Conservation (phyloP, 2,113 vertebrate species). For the Gymnocephalus cernua region DNA sequence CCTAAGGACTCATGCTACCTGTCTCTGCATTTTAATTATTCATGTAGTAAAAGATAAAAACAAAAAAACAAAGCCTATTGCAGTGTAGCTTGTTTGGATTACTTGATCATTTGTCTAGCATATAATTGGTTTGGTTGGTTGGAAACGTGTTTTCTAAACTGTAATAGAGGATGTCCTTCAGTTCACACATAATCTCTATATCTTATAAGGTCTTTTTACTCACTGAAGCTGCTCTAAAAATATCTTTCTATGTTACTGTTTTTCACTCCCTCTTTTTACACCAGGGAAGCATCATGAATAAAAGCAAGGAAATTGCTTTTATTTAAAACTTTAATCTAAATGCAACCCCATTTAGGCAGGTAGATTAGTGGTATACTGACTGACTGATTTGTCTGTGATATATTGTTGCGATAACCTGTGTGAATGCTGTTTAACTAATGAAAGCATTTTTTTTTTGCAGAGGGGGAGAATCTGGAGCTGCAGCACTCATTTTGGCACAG, state of each 20-base stretch:
- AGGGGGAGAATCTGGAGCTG: constrained; percentile 31
- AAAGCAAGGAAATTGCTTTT: not conserved
- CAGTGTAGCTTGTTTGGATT: not conserved
- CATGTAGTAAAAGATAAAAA: not conserved
- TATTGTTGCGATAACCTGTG: not conserved
- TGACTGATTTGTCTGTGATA: not conserved
- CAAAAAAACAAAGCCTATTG: not conserved
- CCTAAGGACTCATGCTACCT: not conserved
- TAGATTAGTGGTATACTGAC: not conserved
- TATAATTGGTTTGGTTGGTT: not conserved
- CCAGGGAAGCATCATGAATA: not conserved
- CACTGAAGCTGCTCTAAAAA: constrained; percentile 26
- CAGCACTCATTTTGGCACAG: constrained; percentile 41
- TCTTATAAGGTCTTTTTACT: not conserved
- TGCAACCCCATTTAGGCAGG: not conserved
- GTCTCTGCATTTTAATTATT: not conserved
- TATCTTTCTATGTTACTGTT: constrained; percentile 11
- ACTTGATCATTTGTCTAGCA: not conserved
- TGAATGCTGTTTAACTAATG: constrained; percentile 7
- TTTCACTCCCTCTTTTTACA: constrained; percentile 4
- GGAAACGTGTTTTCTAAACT: not conserved
- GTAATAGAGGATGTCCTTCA: not conserved
- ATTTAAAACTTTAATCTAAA: not conserved
- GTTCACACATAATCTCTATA: constrained; percentile 2
- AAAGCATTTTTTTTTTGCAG: constrained; percentile 20